Conservation (phyloP, 2,888 invertebrate genomes). For the Zele albiditarsus region DNA sequence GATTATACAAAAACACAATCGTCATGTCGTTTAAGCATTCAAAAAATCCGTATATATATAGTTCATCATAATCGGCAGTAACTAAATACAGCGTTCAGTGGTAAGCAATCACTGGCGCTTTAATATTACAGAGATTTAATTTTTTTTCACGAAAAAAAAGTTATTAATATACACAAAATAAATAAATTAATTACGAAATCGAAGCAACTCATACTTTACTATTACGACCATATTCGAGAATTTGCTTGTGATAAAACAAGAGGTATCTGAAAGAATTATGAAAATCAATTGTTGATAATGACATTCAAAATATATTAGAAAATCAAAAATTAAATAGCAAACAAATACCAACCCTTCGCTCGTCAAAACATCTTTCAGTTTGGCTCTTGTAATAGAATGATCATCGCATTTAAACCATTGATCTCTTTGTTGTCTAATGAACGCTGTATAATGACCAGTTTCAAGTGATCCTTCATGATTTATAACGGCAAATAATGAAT, state of each 20-base stretch:
- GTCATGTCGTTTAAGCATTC: slow-evolving; percentile 27
- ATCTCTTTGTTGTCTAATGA: slow-evolving; percentile 92
- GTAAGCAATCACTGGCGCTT: slow-evolving; percentile 25
- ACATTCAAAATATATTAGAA: not conserved
- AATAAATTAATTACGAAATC: slow-evolving; percentile 60
- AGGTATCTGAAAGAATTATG: slow-evolving; percentile 82
- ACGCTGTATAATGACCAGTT: slow-evolving; percentile 96
- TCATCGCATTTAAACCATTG: slow-evolving; percentile 99
- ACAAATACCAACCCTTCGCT: slow-evolving; percentile 88
- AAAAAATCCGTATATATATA: slow-evolving; percentile 19
- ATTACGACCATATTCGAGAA: slow-evolving; percentile 84
- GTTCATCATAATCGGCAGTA: slow-evolving; percentile 31
- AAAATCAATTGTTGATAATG: slow-evolving; percentile 17
- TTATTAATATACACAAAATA: slow-evolving; percentile 49
- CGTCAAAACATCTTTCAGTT: slow-evolving; percentile 91
- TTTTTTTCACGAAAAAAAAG: slow-evolving; percentile 19
- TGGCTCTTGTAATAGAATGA: slow-evolving; percentile 91
- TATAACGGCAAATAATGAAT: slow-evolving; percentile 96
- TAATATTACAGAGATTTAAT: not conserved
- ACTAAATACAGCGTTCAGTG: slow-evolving; percentile 27
- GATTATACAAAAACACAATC: slow-evolving; percentile 34
- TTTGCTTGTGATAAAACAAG: slow-evolving; percentile 97
- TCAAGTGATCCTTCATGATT: slow-evolving; percentile 96
- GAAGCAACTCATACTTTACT: slow-evolving; percentile 65
- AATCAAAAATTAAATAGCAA: slow-evolving; percentile 15